Conservation (phyloP, 2,888 invertebrate species). For the Perithous albicinctus region DNA sequence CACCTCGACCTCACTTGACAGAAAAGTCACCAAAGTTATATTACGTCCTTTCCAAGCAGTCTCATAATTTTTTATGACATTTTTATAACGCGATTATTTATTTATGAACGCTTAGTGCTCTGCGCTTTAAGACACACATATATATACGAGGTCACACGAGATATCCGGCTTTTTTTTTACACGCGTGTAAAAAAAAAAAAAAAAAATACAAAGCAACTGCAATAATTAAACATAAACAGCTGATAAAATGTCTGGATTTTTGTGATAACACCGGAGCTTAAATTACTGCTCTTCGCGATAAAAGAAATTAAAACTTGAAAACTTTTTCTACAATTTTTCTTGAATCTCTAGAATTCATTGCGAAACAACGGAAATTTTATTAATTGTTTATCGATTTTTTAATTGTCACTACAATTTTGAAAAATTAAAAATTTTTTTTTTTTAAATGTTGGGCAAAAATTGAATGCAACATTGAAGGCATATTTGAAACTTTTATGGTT, state of each 20-base stretch:
- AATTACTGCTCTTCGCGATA: not conserved
- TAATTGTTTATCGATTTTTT: not conserved
- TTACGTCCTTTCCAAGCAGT: conserved; percentile 21
- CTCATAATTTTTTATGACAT: conserved; percentile 21
- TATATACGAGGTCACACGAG: not conserved
- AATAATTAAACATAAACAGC: not conserved
- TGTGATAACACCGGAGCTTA: not conserved
- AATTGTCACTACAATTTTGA: not conserved
- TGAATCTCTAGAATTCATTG: not conserved
- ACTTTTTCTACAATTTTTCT: not conserved
- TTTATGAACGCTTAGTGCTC: not conserved
- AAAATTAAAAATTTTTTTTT: too few species aligned
- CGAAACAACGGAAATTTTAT: not conserved
- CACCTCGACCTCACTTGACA: conserved; percentile 26
- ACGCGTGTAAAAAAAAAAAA: too few species aligned
- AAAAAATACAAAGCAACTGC: not conserved
- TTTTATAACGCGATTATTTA: conserved; percentile 9
- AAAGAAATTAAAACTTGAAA: not conserved
- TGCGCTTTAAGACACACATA: not conserved
- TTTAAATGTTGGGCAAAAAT: not conserved
- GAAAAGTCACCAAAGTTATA: conserved; percentile 28
- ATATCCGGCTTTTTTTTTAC: not conserved
- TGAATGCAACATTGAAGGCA: not conserved
- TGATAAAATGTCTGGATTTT: not conserved
- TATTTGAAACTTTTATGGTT: too few species aligned